Conservation (phyloP, 1,140 invertebrate genomes). For the Sesamia nonagrioides region DNA sequence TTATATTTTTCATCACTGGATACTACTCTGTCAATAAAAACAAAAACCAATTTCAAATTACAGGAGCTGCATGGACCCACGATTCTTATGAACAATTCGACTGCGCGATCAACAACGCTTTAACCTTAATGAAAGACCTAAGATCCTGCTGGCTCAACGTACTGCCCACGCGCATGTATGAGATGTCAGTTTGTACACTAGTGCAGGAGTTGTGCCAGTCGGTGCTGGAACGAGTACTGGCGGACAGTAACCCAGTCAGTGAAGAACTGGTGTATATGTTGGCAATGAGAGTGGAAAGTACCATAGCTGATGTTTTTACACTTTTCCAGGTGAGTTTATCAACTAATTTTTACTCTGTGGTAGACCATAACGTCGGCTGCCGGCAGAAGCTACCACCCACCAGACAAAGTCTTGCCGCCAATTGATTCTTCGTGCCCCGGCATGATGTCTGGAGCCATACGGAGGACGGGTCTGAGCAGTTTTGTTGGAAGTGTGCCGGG, state of each 20-base stretch:
- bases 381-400: too few relatives aligned
- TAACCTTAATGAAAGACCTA: conserved; percentile 71
- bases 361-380: too few relatives aligned
- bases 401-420: too few relatives aligned
- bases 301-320: conserved; percentile 62
- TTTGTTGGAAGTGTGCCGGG: too few relatives aligned
- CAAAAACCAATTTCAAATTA: conserved; percentile 47
- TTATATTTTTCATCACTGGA: too few relatives aligned
- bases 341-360: too few relatives aligned
- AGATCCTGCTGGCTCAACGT: conserved; percentile 72
- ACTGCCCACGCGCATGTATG: conserved; percentile 77
- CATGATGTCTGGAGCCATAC: too few relatives aligned
- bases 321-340: conserved; percentile 72
- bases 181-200: conserved; percentile 75
- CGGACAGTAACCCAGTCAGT: conserved; percentile 62
- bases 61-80: conserved; percentile 74
- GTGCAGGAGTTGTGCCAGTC: conserved; percentile 71
- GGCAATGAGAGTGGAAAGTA: conserved; percentile 68
- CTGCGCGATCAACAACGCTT: conserved; percentile 68
- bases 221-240: conserved; percentile 68
- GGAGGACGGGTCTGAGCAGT: too few relatives aligned
- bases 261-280: conserved; percentile 77
- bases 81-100: conserved; percentile 73
- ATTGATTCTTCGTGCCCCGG: too few relatives aligned
- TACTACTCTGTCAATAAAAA: too few relatives aligned